These are phyloP conservation scores for Ferrisia virgata DNA, from an alignment of 2,888 invertebrate species.

Conservation along the genomic window DNA sequence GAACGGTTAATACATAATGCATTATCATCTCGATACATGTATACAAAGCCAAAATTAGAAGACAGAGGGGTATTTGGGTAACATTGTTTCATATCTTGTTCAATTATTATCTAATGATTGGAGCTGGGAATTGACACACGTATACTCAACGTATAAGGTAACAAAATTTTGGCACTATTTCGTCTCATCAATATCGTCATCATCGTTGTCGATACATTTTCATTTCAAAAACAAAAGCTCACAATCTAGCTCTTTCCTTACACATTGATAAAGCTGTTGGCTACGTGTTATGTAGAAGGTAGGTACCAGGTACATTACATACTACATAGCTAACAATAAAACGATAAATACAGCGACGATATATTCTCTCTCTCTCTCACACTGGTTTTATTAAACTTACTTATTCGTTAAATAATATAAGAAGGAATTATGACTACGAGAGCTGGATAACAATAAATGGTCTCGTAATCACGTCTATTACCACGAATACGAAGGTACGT, in stretches of 20 bases:
- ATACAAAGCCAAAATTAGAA: not conserved
- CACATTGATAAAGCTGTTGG: too few relatives aligned
- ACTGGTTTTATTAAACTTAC: too few relatives aligned
- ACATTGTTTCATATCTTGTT: not conserved
- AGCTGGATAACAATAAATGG: not conserved
- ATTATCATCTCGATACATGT: not conserved
- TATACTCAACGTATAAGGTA: not conserved
- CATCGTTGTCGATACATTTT: too few relatives aligned
- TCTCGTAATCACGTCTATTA: not conserved
- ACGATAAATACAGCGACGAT: too few relatives aligned
- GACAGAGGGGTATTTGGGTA: not conserved
- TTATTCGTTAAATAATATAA: not conserved
- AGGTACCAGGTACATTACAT: too few relatives aligned
- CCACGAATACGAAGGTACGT: too few relatives aligned
- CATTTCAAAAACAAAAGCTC: too few relatives aligned
- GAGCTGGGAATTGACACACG: not conserved
- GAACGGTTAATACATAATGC: not conserved
- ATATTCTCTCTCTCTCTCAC: not conserved
- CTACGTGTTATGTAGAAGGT: too few relatives aligned
- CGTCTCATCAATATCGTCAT: not conserved
- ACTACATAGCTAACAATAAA: too few relatives aligned
- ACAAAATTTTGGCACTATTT: not conserved
- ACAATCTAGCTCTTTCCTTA: too few relatives aligned
- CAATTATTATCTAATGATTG: not conserved
- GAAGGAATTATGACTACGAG: not conserved